Base-by-base conservation (phyloP, 37 sponge, comb jelly and placozoan species). In the Cladorhizidae sp. region DNA sequence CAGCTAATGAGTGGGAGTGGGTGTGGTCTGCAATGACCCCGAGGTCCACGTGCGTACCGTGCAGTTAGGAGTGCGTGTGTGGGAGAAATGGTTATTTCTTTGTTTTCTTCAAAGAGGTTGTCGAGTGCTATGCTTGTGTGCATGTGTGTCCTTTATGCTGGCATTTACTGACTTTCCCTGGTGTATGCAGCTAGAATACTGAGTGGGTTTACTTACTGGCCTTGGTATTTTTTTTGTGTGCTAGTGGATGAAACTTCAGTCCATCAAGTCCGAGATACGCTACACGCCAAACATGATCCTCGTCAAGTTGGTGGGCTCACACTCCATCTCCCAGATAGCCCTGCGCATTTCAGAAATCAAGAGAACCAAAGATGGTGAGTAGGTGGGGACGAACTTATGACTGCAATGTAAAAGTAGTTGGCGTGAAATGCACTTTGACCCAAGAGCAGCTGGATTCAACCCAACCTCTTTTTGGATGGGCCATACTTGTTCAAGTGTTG, bases 321-420 rank as follows among this genome's bases (percentile, higher is more conserved):
- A 81, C 82, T 82, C 59, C 33, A 80, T 96, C 71, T 80, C 97
- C 0, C 80, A 86, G 63, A 51, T 96, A 29, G 57, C 39, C 42
- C 72, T 93, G 8, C 78, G 79, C 9, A 91, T 96, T 57, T 64
- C 77, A n/a, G 97, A 96, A 70, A 81, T 94, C 42, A 93, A 90
- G 81, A 86, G 90, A 45, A 76, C 79, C 17, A 96, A n/a, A 96
- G 72, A 96, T 96, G 97, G 93, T 73, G 72, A 78, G 54, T 92
- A 95, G 62, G 65, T 86, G 9, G 93, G 85, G 50, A 58, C 68
- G 95, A 18, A 82, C 90, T n/a, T 25, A 37, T 54, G 85, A 87
- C 85, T 95, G 95, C 93, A n/a, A n/a, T n/a, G n/a, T n/a, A n/a
- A n/a, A n/a, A n/a, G n/a, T n/a, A n/a, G n/a, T n/a, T n/a, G n/a